Conservation (phyloP, 1,140 invertebrate species). For the Sinonovacula constricta region DNA sequence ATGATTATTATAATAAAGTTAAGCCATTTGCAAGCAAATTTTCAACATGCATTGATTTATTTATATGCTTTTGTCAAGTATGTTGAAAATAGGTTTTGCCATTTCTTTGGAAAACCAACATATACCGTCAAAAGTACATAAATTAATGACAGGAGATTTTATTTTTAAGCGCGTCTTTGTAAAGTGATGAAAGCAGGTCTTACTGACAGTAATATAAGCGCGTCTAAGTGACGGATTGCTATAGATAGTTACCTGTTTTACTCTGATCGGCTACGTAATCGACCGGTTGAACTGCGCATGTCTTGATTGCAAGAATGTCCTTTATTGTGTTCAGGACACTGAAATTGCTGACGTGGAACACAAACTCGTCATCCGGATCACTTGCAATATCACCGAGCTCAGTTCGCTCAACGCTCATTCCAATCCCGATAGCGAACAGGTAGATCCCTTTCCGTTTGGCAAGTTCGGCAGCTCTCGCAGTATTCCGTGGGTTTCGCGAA, state of each 20-base stretch:
- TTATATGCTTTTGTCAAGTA: no score
- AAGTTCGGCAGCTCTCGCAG: conserved; percentile 60
- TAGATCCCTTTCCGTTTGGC: conserved; percentile 64
- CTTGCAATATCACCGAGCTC: conserved; percentile 71
- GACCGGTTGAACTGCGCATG: conserved; percentile 31
- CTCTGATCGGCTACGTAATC: conserved; percentile 19
- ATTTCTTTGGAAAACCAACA: no score
- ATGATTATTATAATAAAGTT: no score
- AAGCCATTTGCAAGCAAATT: no score
- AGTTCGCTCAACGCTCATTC: conserved; percentile 61
- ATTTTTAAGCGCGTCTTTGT: no score
- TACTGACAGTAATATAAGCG: no score
- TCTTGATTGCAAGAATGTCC: conserved; percentile 59
- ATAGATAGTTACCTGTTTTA: conserved; percentile 16
- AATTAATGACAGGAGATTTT: no score
- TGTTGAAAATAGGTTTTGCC: no score
- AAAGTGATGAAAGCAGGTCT: no score
- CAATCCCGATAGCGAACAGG: conserved; percentile 73
- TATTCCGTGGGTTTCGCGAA: conserved; percentile 60
- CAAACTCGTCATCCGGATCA: conserved; percentile 64
- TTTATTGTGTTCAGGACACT: conserved; percentile 60
- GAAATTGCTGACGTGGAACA: conserved; percentile 66
- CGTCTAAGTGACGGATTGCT: no score
- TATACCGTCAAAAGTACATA: no score
- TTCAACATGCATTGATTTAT: no score